Evolutionary conservation across 2,113 vertebrate genomes (phyloP), one percentile per base, ranked within the genome.

Genomic region (Donacobius atricapilla): DNA sequence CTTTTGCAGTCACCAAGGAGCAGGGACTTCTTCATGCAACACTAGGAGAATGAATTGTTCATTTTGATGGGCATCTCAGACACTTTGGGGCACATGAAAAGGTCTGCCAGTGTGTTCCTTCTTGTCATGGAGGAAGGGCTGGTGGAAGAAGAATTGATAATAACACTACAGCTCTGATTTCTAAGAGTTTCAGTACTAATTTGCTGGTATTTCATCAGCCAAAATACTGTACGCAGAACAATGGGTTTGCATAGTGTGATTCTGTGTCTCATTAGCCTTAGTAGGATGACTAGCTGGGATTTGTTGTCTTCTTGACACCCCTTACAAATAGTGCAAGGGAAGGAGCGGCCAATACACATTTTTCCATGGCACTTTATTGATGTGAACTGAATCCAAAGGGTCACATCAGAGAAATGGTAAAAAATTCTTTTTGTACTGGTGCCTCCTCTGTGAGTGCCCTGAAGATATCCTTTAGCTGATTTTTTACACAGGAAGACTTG

Each of bases 1-100:
- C 31, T 87, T 81, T 25, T 69, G 88, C 90, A 90, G 94, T 96
- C 87, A 4, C 85, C 88, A 96, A 37, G 96, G 90, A 95, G 80
- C n/a, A 7, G 89, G 50, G 70, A 70, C 87, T 95, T 91, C 95
- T 96, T 95, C 94, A 82, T 86, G 68, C 56, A 90, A 9, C 68
- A 64, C 63, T 1, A 35, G 84, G 70, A 95, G 66, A 84, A 86
- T 75, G 65, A 86, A 83, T 94, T 60, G 83, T 81, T 93, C 77
- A 2, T 89, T 93, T 88, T 81, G 86, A 61, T 92, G 88, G 87
- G 90, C 80, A 94, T 54, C 96, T 96, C 69, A 39, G 88, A 78
- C 68, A 42, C 60, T 83, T 75, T 71, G n/a, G 50, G 92, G n/a
- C 47, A 10, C 35, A 30, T 58, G 79, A 92, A 95, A 97, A 91